Evolutionary conservation across 2,797 vertebrate species (phyloP).

Genomic region (Emys orbicularis): DNA sequence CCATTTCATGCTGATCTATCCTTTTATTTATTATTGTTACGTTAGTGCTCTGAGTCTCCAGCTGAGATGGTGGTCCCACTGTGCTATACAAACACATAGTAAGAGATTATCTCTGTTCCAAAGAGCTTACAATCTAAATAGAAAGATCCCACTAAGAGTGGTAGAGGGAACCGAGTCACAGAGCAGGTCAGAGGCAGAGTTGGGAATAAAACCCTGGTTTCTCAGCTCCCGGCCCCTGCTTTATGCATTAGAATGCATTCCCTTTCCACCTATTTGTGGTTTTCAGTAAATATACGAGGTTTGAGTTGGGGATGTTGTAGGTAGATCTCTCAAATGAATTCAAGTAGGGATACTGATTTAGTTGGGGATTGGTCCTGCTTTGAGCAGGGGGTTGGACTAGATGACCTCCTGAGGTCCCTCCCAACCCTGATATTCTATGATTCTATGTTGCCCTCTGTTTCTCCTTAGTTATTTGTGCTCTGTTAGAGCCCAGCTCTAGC

Average conservation of each 20-base stretch:
- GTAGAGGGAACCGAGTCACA: too few species aligned
- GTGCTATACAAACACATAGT: not conserved
- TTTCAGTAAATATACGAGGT: not conserved
- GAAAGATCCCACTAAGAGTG: not conserved
- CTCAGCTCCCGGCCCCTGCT: too few species aligned
- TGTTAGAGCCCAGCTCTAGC: accelerated
- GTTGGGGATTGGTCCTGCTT: too few species aligned
- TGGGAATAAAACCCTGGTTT: too few species aligned
- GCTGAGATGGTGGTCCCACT: not conserved
- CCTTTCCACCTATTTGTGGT: not conserved
- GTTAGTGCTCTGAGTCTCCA: not conserved
- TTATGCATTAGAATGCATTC: too few species aligned
- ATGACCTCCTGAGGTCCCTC: too few species aligned
- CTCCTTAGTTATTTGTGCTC: not conserved
- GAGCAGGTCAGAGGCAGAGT: too few species aligned
- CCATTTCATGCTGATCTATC: not conserved
- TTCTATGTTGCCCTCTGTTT: accelerated
- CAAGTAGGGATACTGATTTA: not conserved
- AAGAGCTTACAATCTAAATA: not conserved
- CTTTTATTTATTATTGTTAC: not conserved
- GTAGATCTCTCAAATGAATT: not conserved
- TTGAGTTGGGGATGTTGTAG: not conserved
- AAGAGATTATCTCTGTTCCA: not conserved
- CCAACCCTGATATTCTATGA: too few species aligned
- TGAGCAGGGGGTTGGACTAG: too few species aligned